These are phyloP conservation scores for Sinelater perroti DNA, from an alignment of 2,888 invertebrate species.

Conservation along the genomic window DNA sequence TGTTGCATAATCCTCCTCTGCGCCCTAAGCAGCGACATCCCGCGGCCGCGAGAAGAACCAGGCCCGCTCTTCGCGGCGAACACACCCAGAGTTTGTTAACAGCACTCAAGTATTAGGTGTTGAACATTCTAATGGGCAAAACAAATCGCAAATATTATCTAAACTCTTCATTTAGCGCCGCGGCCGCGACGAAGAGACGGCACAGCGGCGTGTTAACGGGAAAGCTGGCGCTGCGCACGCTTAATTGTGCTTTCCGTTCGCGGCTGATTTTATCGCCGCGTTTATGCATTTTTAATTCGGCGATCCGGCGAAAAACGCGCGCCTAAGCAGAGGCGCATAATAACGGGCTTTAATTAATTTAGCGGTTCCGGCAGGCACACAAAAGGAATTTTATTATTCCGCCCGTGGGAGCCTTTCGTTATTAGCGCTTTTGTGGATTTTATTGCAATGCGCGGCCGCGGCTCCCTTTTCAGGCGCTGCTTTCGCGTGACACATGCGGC, in stretches of 20 bases:
- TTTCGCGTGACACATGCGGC: no score
- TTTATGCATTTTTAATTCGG: constrained; percentile 13
- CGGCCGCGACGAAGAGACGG: constrained; percentile 10
- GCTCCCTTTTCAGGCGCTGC: no score
- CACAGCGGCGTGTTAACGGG: constrained; percentile 21
- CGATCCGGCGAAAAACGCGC: not conserved
- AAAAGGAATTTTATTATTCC: constrained; percentile 2
- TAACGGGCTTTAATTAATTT: constrained; percentile 9
- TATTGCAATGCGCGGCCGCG: no score
- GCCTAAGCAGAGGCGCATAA: not conserved
- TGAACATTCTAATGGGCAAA: constrained; percentile 31
- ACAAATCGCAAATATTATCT: constrained; percentile 35
- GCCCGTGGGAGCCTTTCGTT: not conserved
- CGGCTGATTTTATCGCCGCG: constrained; percentile 3
- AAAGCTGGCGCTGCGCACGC: constrained; percentile 20
- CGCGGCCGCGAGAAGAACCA: constrained; percentile 24
- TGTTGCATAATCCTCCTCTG: no score
- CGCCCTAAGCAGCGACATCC: no score
- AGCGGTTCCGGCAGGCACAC: constrained; percentile 1
- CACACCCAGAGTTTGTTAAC: constrained; percentile 25
- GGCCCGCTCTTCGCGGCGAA: constrained; percentile 9
- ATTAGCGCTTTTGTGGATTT: no score
- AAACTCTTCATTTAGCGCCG: constrained; percentile 27
- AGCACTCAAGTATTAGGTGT: constrained; percentile 27
- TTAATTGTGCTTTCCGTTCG: constrained; percentile 21